Evolutionary conservation across 2,113 vertebrate species (phyloP), one percentile per base, ranked within the genome.

Genomic region (Mormyrus iriodes): DNA sequence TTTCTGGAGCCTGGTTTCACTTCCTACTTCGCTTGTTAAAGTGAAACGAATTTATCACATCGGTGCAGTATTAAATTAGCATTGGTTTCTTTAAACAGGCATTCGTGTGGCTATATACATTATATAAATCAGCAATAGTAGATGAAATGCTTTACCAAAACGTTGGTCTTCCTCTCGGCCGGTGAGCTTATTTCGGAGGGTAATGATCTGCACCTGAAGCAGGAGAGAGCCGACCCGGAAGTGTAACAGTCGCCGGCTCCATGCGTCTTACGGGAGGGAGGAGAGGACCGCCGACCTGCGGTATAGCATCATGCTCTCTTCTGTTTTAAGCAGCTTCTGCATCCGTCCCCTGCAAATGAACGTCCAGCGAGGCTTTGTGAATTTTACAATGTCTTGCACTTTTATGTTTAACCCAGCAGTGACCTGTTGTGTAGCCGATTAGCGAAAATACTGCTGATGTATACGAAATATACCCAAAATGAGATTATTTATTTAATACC

Each of bases 211-310:
- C 19, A 86, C 51, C 85, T 58, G 85, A 12, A 86, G 85, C 12
- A 35, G 85, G 85, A 86, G 27, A 53, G 6, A 39, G 31, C 17
- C 49, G 85, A 86, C 49, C 85, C 85, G 85, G 85, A 86, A 86
- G 85, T 86, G 51, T 8, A 86, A 24, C 31, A 35, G 85, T 39
- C 35, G 35, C 73, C 5, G 35, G 17, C 73, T 17, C 73, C 73
- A 39, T 39, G 35, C 35, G 15, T 5, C 31, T 79, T 42, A 42
- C 35, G 15, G 73, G 73, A 79, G 35, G 73, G 73, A 42, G 17
- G 35, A 19, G 58, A 24, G 58, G 52, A 13, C 10, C 10, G 10
- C 61, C 10, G 61, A 69, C 61, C 3, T 31, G n/a, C 0, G 61
- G n/a, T n/a, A n/a, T n/a, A n/a, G n/a, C 61, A 27, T 65, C 61